Percentiles rank a stretch among this genome's conserved stretches.
Evolutionary conservation across 2,797 vertebrate genomes (phyloP).

Genomic region (Labroides dimidiatus): DNA sequence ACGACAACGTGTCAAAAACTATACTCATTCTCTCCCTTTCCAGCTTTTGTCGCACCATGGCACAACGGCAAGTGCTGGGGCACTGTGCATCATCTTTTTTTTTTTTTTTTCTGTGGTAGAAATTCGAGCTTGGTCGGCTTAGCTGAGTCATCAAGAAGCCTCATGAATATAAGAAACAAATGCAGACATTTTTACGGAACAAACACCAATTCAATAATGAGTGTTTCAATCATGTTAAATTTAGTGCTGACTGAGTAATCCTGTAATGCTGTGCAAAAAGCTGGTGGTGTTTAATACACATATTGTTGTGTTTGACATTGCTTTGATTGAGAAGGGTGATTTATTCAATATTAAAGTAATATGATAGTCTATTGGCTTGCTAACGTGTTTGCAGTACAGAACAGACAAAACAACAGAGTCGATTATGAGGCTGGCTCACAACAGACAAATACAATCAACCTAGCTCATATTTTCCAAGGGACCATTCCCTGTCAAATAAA

Average conservation of each 20-base stretch:
- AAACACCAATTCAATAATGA: slow-evolving; percentile 32
- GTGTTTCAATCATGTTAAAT: slow-evolving; percentile 33
- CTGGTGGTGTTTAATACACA: background rate
- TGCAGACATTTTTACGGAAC: slow-evolving; percentile 47
- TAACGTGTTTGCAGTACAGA: slow-evolving; percentile 24
- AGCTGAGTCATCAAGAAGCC: slow-evolving; percentile 52
- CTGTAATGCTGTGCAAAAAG: background rate
- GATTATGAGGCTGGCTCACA: slow-evolving; percentile 56
- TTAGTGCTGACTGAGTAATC: slow-evolving; percentile 12
- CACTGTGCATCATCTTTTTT: slow-evolving; percentile 48
- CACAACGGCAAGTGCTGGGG: slow-evolving; percentile 39
- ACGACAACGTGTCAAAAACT: slow-evolving; percentile 37
- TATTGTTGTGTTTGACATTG: background rate
- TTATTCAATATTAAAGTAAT: slow-evolving; percentile 26
- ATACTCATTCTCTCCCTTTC: slow-evolving; percentile 27
- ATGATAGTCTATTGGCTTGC: slow-evolving; percentile 43
- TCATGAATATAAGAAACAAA: slow-evolving; percentile 45
- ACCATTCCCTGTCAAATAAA: slow-evolving; percentile 72
- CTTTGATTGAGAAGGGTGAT: slow-evolving; percentile 11
- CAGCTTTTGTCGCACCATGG: slow-evolving; percentile 37
- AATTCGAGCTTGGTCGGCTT: slow-evolving; percentile 40
- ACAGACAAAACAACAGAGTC: slow-evolving; percentile 43
- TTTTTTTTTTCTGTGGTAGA: slow-evolving; percentile 18
- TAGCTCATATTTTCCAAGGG: slow-evolving; percentile 63
- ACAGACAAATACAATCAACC: slow-evolving; percentile 64